These are phyloP conservation scores for Trachemys scripta DNA, from an alignment of 2,113 vertebrate species.

Conservation along the genomic window DNA sequence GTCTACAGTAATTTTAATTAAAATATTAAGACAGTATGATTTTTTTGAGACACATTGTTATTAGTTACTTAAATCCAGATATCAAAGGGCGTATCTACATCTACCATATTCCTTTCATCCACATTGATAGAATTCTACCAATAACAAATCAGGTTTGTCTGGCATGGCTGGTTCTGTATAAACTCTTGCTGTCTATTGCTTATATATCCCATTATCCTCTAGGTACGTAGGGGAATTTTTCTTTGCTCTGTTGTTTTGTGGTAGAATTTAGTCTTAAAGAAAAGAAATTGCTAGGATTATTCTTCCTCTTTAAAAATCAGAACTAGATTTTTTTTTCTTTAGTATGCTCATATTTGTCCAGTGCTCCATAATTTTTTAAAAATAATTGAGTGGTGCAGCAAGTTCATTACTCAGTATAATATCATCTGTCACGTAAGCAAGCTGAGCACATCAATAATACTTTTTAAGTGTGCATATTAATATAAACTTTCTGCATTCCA, in stretches of 20 bases:
- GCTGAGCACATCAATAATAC: not conserved
- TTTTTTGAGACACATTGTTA: not conserved
- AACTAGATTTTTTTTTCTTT: not conserved
- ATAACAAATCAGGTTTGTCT: not conserved
- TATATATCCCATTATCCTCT: not conserved
- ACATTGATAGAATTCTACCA: not conserved
- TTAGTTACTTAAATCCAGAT: not conserved
- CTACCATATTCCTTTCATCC: not conserved
- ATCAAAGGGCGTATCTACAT: not conserved
- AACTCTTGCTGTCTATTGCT: not conserved
- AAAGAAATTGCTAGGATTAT: not conserved
- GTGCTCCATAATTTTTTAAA: not conserved
- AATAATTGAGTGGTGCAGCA: not conserved
- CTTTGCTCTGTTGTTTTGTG: not conserved
- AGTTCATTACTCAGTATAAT: not conserved
- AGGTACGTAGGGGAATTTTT: not conserved
- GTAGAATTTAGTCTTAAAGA: not conserved
- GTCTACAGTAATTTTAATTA: accelerated
- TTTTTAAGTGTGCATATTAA: not conserved
- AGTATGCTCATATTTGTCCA: not conserved
- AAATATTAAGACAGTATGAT: not conserved
- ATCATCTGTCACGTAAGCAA: accelerated
- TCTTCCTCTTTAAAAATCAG: not conserved
- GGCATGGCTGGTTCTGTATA: not conserved
- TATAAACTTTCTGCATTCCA: not conserved